A percentile compares a stretch with the other conserved stretches of the same genome.
These are phyloP conservation scores for Epirrita christyi DNA, from an alignment of 2,888 invertebrate species.

Conservation along the genomic window DNA sequence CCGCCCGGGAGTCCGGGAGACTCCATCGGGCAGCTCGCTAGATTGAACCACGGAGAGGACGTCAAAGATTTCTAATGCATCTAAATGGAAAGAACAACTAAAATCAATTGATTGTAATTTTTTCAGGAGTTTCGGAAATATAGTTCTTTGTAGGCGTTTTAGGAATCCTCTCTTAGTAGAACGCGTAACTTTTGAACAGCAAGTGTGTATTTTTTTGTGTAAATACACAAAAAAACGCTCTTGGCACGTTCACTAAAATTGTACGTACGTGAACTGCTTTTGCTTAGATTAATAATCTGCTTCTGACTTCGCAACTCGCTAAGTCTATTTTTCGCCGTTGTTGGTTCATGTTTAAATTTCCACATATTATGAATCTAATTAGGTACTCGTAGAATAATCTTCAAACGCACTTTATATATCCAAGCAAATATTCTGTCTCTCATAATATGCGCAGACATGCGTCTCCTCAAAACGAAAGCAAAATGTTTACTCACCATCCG, in stretches of 20 bases:
- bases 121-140: no score
- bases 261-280: no score
- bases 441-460: slow-evolving; percentile 53
- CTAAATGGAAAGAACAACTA: slow-evolving; percentile 52
- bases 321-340: slow-evolving; percentile 1
- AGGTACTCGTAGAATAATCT: slow-evolving; percentile 6
- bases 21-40: slow-evolving; percentile 86
- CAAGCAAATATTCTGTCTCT: slow-evolving; percentile 23
- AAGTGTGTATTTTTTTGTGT: no score
- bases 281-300: neutral
- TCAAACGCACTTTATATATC: slow-evolving; percentile 8
- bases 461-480: slow-evolving; percentile 45
- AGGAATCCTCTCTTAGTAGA: no score
- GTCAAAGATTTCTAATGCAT: slow-evolving; percentile 84
- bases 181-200: no score
- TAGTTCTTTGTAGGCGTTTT: no score
- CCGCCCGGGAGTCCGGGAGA: slow-evolving; percentile 85
- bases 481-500: slow-evolving; percentile 73
- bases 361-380: slow-evolving; percentile 1
- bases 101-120: neutral
- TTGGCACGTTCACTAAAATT: no score
- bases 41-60: slow-evolving; percentile 86
- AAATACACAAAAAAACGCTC: no score
- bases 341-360: slow-evolving; percentile 6
- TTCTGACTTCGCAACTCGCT: slow-evolving; percentile 1